A percentile compares a stretch with the other conserved stretches of the same genome.
phyloP scores from a whole-genome alignment of 2,888 invertebrate genomes.

The Calliphora vomitoria region DNA sequence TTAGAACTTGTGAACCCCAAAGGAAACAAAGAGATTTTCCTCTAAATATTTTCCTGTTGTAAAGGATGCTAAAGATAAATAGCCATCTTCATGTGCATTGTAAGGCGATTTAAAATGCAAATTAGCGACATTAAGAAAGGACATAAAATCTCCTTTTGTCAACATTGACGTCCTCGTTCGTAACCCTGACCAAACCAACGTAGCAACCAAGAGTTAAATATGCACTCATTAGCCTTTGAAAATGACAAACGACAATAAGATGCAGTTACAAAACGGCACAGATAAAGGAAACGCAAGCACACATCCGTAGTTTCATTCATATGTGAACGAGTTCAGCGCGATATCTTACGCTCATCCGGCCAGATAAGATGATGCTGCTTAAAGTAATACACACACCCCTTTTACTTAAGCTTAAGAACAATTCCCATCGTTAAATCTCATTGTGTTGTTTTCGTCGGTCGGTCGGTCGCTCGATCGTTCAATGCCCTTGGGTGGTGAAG shows the following conservation, averaged over 20 bases:
- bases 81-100: slow-evolving; percentile 59
- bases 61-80: slow-evolving; percentile 57
- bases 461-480: background rate
- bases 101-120: slow-evolving; percentile 72
- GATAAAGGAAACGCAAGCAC: slow-evolving; percentile 26
- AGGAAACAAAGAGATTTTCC: slow-evolving; percentile 23
- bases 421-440: slow-evolving; percentile 56
- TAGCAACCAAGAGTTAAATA: slow-evolving; percentile 71
- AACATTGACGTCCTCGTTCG: background rate
- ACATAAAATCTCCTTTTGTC: slow-evolving; percentile 57
- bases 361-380: slow-evolving; percentile 52
- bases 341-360: slow-evolving; percentile 6
- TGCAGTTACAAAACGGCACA: slow-evolving; percentile 51
- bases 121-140: slow-evolving; percentile 63
- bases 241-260: slow-evolving; percentile 64
- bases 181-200: slow-evolving; percentile 67
- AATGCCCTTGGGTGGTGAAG: slow-evolving; percentile 17
- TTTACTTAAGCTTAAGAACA: slow-evolving; percentile 21
- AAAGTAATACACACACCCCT: slow-evolving; percentile 31
- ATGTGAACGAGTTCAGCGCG: slow-evolving; percentile 54
- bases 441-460: slow-evolving; percentile 40
- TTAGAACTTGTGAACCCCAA: slow-evolving; percentile 45
- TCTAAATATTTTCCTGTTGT: background rate
- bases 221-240: slow-evolving; percentile 70
- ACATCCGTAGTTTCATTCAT: background rate